phyloP scores from a whole-genome alignment of 2,797 vertebrate genomes.

The Tenualosa thibaudeaui region DNA sequence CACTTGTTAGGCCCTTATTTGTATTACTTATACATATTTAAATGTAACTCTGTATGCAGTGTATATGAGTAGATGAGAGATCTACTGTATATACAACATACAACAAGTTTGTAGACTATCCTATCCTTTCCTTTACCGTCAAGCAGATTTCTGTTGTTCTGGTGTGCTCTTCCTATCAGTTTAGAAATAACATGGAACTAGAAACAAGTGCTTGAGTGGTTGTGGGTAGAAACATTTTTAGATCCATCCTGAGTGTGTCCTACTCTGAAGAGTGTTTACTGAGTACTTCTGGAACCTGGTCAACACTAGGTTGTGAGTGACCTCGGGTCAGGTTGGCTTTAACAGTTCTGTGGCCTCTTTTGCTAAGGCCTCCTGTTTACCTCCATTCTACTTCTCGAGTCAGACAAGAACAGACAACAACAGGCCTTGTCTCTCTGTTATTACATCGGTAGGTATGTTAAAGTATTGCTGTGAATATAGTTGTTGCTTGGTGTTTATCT shows the following conservation, averaged over 20 bases:
- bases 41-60: not conserved
- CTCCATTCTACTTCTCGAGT: conserved; percentile 6
- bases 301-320: conserved; percentile 6
- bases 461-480: not conserved
- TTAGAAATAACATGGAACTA: not conserved
- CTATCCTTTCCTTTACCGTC: no score
- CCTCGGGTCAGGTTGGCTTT: not conserved
- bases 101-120: no score
- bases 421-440: not conserved
- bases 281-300: conserved; percentile 13
- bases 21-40: not conserved
- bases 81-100: no score
- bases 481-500: conserved; percentile 23
- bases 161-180: not conserved
- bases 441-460: not conserved
- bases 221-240: not conserved
- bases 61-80: not conserved
- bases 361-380: conserved; percentile 5
- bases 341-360: not conserved
- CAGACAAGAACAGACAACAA: conserved; percentile 18
- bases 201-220: not conserved
- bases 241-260: conserved; percentile 11
- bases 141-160: not conserved
- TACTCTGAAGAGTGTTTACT: not conserved
- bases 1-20: not conserved